These are phyloP conservation scores for Hirtodrosophila cameraria DNA, from an alignment of 2,888 invertebrate species.

Conservation along the genomic window DNA sequence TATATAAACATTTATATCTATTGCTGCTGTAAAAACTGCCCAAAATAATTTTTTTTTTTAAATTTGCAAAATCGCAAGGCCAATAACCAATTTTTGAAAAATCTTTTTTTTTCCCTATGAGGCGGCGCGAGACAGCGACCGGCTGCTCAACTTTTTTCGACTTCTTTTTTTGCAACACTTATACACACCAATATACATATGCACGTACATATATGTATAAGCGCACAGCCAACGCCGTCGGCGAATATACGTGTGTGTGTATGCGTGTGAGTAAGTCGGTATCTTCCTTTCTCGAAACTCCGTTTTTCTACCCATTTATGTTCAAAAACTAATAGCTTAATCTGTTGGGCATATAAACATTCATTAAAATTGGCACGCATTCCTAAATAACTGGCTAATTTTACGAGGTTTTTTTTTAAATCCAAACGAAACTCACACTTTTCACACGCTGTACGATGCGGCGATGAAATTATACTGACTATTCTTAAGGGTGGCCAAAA, in stretches of 20 bases:
- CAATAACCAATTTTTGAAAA: constrained; percentile 34
- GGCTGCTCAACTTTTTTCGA: constrained; percentile 65
- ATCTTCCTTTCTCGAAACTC: constrained; percentile 30
- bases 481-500: constrained; percentile 5
- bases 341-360: constrained; percentile 1
- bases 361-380: constrained; percentile 2
- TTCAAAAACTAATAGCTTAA: background rate
- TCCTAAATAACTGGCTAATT: constrained; percentile 12
- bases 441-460: constrained; percentile 64
- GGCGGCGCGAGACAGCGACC: constrained; percentile 48
- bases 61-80: constrained; percentile 23
- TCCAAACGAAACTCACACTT: constrained; percentile 62
- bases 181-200: constrained; percentile 35
- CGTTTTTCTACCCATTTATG: background rate
- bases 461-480: constrained; percentile 67
- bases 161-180: constrained; percentile 68
- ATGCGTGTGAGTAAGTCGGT: constrained; percentile 39
- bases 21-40: background rate
- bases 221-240: constrained; percentile 59
- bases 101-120: constrained; percentile 38
- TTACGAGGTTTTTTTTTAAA: constrained; percentile 25
- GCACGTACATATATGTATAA: constrained; percentile 16
- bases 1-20: constrained; percentile 30
- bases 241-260: constrained; percentile 37
- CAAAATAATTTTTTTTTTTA: constrained; percentile 5